Percentiles rank a stretch among this genome's conserved stretches.
phyloP scores from a whole-genome alignment of 2,113 vertebrate genomes.

The Tupaia tana region DNA sequence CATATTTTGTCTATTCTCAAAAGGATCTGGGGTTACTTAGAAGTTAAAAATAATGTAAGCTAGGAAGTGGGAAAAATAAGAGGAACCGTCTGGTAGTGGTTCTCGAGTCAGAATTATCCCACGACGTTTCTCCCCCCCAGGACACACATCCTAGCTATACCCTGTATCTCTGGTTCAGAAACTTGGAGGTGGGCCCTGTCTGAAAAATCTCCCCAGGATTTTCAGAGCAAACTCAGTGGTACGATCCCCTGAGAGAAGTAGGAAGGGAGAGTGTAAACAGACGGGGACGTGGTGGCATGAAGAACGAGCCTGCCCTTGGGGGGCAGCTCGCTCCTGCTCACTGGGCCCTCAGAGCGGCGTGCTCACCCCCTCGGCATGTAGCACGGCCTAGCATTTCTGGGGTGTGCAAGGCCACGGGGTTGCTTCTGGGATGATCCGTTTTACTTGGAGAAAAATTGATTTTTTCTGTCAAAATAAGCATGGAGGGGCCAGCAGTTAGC shows the following conservation, averaged over 20 bases:
- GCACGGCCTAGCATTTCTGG: not conserved
- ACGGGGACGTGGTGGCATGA: not conserved
- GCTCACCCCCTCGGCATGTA: not conserved
- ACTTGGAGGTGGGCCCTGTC: not conserved
- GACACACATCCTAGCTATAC: not conserved
- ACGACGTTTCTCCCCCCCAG: not conserved
- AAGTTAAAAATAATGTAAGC: conserved; percentile 62
- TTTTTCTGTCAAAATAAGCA: conserved; percentile 50
- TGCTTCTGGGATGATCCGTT: not conserved
- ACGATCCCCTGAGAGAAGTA: not conserved
- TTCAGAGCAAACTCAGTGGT: not conserved
- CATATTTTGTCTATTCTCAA: conserved; percentile 4
- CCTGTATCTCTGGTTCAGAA: not conserved
- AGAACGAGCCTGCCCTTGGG: not conserved
- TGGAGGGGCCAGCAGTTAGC: too few relatives aligned
- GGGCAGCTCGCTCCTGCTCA: not conserved
- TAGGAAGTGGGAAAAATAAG: not conserved
- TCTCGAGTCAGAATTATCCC: conserved; percentile 41
- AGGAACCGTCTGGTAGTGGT: not conserved
- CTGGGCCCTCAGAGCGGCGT: not conserved
- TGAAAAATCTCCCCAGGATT: conserved; percentile 4
- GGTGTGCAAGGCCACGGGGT: not conserved
- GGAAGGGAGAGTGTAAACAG: not conserved
- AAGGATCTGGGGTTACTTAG: conserved; percentile 12
- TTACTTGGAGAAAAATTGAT: not conserved